Conservation (phyloP, 2,797 vertebrate species). For the Galagoides demidoff region DNA sequence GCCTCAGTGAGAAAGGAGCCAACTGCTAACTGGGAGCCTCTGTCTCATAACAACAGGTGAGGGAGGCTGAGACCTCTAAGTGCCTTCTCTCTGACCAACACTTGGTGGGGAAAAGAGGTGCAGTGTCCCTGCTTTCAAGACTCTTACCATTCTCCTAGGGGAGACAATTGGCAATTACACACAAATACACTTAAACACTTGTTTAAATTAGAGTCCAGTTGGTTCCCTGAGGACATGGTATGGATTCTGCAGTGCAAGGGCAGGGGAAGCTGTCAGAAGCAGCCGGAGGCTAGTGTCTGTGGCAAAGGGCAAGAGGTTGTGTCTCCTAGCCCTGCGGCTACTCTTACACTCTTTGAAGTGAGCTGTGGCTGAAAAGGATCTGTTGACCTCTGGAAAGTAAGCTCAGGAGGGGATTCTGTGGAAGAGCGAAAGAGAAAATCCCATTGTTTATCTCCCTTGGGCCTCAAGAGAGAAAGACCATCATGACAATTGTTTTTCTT, state of each 20-base stretch:
- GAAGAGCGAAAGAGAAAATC: background rate
- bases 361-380: background rate
- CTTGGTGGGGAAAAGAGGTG: background rate
- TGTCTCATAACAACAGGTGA: background rate
- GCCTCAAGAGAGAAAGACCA: background rate
- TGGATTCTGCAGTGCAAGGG: background rate
- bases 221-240: background rate
- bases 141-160: background rate
- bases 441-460: background rate
- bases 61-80: background rate
- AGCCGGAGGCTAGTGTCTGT: background rate
- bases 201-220: background rate
- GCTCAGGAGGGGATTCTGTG: background rate
- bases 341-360: constrained; percentile 5
- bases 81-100: background rate
- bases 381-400: background rate
- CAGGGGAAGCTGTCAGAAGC: background rate
- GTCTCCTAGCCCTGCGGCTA: background rate
- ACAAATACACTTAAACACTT: background rate
- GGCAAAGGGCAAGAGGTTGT: background rate
- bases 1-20: background rate
- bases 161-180: background rate
- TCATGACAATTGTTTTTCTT: constrained; percentile 25
- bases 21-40: rapidly evolving
- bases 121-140: background rate